Conservation (phyloP, 2,888 invertebrate genomes). For the Ichneumoninae sp. region DNA sequence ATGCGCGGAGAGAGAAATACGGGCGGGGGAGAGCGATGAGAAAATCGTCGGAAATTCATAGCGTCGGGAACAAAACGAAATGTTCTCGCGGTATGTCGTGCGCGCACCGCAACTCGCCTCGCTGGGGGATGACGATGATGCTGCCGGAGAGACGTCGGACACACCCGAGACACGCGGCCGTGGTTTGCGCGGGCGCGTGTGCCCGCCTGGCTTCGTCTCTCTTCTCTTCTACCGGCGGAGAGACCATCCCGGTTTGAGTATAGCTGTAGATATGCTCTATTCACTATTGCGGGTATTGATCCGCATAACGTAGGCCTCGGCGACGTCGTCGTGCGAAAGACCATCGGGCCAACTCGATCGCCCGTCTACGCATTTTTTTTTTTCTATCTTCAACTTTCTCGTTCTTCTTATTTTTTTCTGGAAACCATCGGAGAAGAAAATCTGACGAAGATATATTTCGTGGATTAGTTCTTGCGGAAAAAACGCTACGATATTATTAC, state of each 20-base stretch:
- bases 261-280: constrained; percentile 55
- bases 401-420: neutral
- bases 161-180: constrained; percentile 77
- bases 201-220: constrained; percentile 31
- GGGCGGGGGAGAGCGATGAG: constrained; percentile 33
- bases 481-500: too few species aligned
- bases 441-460: too few species aligned
- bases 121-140: constrained; percentile 61
- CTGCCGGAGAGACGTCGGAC: constrained; percentile 75
- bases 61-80: constrained; percentile 34
- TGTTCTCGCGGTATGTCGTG: constrained; percentile 34
- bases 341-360: constrained; percentile 38
- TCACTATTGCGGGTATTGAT: constrained; percentile 80
- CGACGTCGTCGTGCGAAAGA: constrained; percentile 43
- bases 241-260: constrained; percentile 36
- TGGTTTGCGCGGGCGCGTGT: constrained; percentile 55
- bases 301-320: constrained; percentile 70
- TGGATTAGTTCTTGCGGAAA: too few species aligned
- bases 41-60: constrained; percentile 50
- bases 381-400: neutral
- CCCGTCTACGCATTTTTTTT: constrained; percentile 19
- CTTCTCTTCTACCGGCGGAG: constrained; percentile 31
- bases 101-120: constrained; percentile 35
- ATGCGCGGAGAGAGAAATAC: neutral
- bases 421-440: too few species aligned